phyloP scores from a whole-genome alignment of 2,888 invertebrate genomes.

The Dryomyza anilis region DNA sequence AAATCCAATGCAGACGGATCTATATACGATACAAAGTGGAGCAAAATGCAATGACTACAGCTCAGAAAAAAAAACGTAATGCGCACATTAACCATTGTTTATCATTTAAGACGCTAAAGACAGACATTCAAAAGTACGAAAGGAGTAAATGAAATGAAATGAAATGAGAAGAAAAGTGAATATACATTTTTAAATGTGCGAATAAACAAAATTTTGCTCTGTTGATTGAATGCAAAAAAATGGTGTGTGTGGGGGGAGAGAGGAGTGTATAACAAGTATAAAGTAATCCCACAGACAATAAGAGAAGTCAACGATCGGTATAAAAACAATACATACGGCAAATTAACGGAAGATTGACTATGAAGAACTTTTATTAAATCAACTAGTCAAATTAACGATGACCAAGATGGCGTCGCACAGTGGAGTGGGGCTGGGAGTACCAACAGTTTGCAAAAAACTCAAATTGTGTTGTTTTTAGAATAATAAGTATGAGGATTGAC shows the following conservation, averaged over 20 bases:
- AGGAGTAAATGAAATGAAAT: neutral
- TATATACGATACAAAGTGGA: neutral
- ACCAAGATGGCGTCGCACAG: too few species aligned
- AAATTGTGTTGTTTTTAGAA: too few species aligned
- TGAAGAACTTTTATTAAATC: too few species aligned
- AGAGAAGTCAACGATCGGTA: conserved; percentile 16
- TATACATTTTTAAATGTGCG: neutral
- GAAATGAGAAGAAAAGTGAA: neutral
- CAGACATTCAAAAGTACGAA: neutral
- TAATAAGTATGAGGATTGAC: too few species aligned
- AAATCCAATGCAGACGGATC: neutral
- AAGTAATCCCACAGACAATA: conserved; percentile 20
- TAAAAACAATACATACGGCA: neutral
- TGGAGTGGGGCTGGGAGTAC: too few species aligned
- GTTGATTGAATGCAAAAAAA: neutral
- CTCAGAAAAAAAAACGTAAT: neutral
- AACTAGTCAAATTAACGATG: too few species aligned
- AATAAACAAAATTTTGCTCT: neutral
- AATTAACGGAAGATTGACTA: neutral
- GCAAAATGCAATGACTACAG: neutral
- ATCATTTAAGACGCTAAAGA: conserved; percentile 5
- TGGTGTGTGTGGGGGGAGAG: neutral
- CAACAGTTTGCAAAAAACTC: too few species aligned
- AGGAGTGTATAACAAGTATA: neutral
- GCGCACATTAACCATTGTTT: conserved; percentile 9